Percentiles rank a stretch among this genome's conserved stretches.
Evolutionary conservation across 2,888 invertebrate species (phyloP).

Genomic region (Lasioglossum zephyrum): DNA sequence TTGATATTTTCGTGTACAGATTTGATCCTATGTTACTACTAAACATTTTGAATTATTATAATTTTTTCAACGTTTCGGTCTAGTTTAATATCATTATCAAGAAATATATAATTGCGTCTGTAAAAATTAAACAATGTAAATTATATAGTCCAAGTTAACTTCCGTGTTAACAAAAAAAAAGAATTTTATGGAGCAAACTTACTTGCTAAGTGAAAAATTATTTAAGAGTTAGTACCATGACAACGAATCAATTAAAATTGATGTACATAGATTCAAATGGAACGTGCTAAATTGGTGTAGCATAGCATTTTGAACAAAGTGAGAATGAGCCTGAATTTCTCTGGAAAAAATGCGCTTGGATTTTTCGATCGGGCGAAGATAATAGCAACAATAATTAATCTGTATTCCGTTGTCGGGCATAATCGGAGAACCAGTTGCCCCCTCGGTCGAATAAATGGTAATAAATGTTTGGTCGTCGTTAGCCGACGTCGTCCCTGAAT

Average conservation of each 20-base stretch:
- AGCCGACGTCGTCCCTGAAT: slow-evolving; percentile 22
- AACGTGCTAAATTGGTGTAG: neutral
- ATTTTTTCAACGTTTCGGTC: no score
- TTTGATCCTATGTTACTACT: no score
- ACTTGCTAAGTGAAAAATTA: no score
- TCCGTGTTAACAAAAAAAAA: no score
- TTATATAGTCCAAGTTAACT: no score
- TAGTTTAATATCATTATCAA: no score
- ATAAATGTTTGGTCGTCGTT: slow-evolving; percentile 18
- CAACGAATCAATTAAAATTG: neutral
- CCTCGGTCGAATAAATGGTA: slow-evolving; percentile 12
- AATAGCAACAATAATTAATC: neutral
- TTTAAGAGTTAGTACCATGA: no score
- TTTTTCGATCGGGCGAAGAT: neutral
- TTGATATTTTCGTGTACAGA: no score
- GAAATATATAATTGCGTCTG: no score
- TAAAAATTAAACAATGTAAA: no score
- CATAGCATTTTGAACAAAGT: neutral
- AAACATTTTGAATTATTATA: no score
- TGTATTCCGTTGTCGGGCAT: neutral
- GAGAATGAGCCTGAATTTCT: neutral
- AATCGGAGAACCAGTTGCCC: neutral
- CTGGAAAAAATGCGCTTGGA: neutral
- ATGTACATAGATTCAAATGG: neutral
- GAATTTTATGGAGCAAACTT: no score